Percentiles rank a stretch among this genome's conserved stretches.
phyloP scores from a whole-genome alignment of 2,797 vertebrate genomes.

The Mycteria americana region DNA sequence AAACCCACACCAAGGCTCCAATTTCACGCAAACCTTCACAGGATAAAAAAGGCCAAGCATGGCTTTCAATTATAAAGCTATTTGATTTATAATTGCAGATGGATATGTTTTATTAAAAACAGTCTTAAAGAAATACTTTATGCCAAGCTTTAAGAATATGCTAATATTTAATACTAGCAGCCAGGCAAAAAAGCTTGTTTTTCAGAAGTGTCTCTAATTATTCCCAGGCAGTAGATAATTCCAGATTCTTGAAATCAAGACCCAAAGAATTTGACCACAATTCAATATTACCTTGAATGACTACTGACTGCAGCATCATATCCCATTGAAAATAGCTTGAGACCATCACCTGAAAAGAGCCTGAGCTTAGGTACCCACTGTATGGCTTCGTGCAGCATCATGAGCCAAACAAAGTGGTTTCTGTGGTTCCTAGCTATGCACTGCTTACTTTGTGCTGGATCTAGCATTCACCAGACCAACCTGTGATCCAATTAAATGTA shows the following conservation, averaged over 20 bases:
- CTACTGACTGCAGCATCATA: neutral
- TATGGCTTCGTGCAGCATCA: neutral
- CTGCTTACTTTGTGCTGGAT: neutral
- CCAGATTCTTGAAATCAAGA: neutral
- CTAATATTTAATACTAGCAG: neutral
- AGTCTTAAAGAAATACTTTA: neutral
- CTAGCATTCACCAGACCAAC: neutral
- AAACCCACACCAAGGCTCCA: neutral
- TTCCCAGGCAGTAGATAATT: neutral
- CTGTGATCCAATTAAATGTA: neutral
- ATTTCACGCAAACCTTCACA: constrained; percentile 18
- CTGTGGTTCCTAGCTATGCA: neutral
- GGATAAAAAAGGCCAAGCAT: neutral
- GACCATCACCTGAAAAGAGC: neutral
- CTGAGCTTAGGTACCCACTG: neutral
- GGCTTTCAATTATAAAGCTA: constrained; percentile 29
- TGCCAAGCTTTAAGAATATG: neutral
- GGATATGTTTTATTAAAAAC: neutral
- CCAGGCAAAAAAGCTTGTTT: neutral
- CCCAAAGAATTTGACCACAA: neutral
- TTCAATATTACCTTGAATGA: neutral
- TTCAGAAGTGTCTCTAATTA: neutral
- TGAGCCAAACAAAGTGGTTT: neutral
- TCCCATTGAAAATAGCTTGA: neutral
- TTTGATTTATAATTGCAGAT: constrained; percentile 16